phyloP scores from a whole-genome alignment of 2,888 invertebrate species.

The Morpho deidamia region DNA sequence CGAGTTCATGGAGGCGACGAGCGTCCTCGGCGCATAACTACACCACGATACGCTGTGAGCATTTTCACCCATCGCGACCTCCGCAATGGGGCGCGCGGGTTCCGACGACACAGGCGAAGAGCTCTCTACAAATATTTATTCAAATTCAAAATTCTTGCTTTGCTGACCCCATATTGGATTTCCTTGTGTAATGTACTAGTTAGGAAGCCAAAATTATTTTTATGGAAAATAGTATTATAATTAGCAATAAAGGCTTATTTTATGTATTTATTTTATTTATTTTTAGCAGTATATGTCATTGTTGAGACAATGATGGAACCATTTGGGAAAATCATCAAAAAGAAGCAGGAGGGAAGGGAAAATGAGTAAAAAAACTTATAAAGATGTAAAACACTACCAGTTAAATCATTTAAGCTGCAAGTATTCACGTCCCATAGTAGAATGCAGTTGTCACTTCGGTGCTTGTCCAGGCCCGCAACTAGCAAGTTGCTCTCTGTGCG shows the following conservation, averaged over 20 bases:
- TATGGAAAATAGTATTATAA: too few species aligned
- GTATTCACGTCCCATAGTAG: slow-evolving; percentile 91
- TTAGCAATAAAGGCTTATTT: too few species aligned
- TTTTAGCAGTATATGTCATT: too few species aligned
- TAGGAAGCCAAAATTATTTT: too few species aligned
- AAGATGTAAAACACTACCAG: slow-evolving; percentile 29
- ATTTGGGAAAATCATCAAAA: too few species aligned
- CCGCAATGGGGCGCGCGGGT: slow-evolving; percentile 80
- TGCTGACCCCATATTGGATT: too few species aligned
- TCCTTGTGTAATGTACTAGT: too few species aligned
- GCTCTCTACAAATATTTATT: slow-evolving; percentile 21
- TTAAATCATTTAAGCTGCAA: slow-evolving; percentile 50
- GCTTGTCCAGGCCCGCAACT: slow-evolving; percentile 93
- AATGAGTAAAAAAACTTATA: too few species aligned
- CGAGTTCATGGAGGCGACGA: slow-evolving; percentile 93
- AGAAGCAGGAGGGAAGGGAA: too few species aligned
- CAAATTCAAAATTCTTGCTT: too few species aligned
- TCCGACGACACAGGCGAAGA: slow-evolving; percentile 39
- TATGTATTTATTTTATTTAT: too few species aligned
- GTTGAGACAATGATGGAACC: too few species aligned
- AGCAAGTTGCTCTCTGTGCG: slow-evolving; percentile 88
- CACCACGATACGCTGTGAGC: slow-evolving; percentile 93
- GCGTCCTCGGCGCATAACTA: slow-evolving; percentile 82
- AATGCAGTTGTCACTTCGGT: slow-evolving; percentile 92
- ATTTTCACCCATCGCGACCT: slow-evolving; percentile 90